These are phyloP conservation scores for Steinernema carpocapsae DNA, from an alignment of 2,888 invertebrate genomes.

Conservation along the genomic window DNA sequence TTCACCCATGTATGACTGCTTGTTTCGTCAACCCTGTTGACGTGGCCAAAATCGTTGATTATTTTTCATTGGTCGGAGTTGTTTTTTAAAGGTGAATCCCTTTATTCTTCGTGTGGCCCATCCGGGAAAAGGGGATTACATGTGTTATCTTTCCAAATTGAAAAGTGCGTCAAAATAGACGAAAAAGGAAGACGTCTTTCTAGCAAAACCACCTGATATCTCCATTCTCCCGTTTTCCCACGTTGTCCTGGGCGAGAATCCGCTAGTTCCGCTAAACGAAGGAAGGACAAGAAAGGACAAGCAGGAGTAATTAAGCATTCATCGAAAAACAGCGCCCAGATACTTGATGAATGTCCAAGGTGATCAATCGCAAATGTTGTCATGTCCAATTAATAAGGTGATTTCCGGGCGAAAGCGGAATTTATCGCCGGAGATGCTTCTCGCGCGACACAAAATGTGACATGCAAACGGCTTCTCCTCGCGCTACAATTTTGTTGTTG, in stretches of 20 bases:
- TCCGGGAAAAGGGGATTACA: background rate
- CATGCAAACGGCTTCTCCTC: background rate
- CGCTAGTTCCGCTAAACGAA: background rate
- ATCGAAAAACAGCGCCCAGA: conserved; percentile 27
- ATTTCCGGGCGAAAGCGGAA: too few relatives aligned
- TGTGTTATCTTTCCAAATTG: background rate
- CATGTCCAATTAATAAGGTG: too few relatives aligned
- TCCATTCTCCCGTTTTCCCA: conserved; percentile 1
- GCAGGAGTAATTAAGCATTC: conserved; percentile 14
- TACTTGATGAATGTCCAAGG: background rate
- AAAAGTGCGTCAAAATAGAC: too few relatives aligned
- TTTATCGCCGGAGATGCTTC: too few relatives aligned
- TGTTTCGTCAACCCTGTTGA: too few relatives aligned
- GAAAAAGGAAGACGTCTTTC: background rate
- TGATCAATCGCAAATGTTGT: too few relatives aligned
- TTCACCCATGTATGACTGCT: too few relatives aligned
- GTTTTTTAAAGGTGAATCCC: too few relatives aligned
- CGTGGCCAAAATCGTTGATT: too few relatives aligned
- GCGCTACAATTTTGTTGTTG: conserved; percentile 9
- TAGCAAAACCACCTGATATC: background rate
- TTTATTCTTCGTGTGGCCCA: too few relatives aligned
- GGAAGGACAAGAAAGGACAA: background rate
- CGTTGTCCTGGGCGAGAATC: background rate
- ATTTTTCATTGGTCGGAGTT: too few relatives aligned
- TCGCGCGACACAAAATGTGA: background rate